Base-by-base conservation (phyloP, 2,113 vertebrate genomes). In the Ciconia stormi region DNA sequence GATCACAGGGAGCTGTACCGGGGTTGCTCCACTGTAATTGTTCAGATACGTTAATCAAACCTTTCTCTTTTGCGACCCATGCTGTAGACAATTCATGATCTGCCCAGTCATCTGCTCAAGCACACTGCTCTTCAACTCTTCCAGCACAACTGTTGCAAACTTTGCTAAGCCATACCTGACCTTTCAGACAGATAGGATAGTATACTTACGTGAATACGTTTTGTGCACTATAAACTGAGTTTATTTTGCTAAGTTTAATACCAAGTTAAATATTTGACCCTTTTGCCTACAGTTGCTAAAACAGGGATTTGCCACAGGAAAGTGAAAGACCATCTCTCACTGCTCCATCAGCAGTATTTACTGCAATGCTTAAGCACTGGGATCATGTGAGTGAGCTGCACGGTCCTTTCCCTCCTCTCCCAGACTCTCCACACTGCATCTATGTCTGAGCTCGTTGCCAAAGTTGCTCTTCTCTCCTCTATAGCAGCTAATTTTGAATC, bases 261-360 rank as follows among this genome's bases (percentile, higher is more conserved):
- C 66, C 79, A 67, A 81, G 79, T 94, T 83, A 94, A 90, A 81
- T 93, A 89, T 95, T 96, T 95, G 46, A 94, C 63, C 79, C 59
- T 73, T 95, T 92, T 94, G 82, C 80, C 63, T 90, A 38, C 78
- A 86, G 76, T 83, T 96, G 82, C 82, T 94, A 71, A 90, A 96
- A 79, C 65, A 82, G 69, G 77, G 80, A 82, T 95, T 94, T 95
- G 72, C 73, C 47, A 27, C 55, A 32, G 89, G 42, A 71, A 74
- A 87, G 77, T 19, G 65, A 59, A 87, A 87, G 91, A 56, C 55
- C 69, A 14, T 67, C 71, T 71, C 77, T 82, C 50, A 21, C 25
- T 74, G 47, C 86, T 67, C 73, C 80, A 81, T 66, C 58, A 66
- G 59, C 84, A 83, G 47, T 73, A 81, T 81, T 95, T 91, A 78